Percentiles rank a stretch among this genome's conserved stretches.
Evolutionary conservation across 2,113 vertebrate genomes (phyloP).

Genomic region (Pseudopipra pipra): DNA sequence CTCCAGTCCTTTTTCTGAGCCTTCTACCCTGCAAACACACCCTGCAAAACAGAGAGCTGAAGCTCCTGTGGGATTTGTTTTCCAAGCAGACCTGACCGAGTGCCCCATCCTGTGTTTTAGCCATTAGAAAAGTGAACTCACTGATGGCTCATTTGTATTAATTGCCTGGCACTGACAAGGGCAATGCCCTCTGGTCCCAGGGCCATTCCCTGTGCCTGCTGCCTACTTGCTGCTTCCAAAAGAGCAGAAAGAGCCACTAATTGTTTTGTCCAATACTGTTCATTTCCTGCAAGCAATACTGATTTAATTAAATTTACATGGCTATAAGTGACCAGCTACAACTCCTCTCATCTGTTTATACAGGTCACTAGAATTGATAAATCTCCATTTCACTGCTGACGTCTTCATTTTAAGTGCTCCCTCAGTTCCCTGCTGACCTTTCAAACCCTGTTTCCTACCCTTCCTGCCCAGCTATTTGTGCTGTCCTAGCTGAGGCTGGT

Average conservation of each 20-base stretch:
- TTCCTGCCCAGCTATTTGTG: neutral
- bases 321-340: neutral
- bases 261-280: neutral
- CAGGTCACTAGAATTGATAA: slow-evolving; percentile 12
- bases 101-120: neutral
- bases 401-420: neutral
- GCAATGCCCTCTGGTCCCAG: neutral
- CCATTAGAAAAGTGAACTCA: neutral
- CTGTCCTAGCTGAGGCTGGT: neutral
- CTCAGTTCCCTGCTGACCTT: neutral
- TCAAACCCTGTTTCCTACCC: neutral
- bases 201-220: neutral
- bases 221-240: neutral
- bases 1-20: neutral
- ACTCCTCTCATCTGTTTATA: neutral
- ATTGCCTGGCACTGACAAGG: neutral
- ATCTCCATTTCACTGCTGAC: slow-evolving; percentile 12
- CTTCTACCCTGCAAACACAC: neutral
- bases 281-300: neutral
- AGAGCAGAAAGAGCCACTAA: neutral
- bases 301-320: slow-evolving; percentile 42
- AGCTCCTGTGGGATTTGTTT: neutral
- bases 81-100: neutral
- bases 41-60: rapidly evolving
- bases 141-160: neutral